Percentiles rank a stretch among this genome's conserved stretches.
These are phyloP conservation scores for Drosophila busckii DNA, from an alignment of 1,140 invertebrate genomes.

Conservation along the genomic window DNA sequence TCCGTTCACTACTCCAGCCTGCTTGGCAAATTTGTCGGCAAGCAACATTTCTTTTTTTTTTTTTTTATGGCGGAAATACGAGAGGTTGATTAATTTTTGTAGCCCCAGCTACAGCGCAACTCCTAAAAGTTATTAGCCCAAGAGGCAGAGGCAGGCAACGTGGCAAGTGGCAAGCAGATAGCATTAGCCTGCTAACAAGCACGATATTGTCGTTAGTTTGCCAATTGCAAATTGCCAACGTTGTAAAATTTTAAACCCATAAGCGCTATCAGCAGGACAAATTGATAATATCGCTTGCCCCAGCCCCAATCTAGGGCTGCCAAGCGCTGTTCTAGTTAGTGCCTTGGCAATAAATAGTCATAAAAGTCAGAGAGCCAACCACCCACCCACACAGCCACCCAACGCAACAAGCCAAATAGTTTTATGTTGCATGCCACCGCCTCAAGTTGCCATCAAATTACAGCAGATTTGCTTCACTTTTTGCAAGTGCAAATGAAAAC, in stretches of 20 bases:
- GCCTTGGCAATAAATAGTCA: conserved; percentile 51
- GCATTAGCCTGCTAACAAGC: not conserved
- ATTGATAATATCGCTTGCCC: conserved; percentile 26
- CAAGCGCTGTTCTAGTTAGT: too few relatives aligned
- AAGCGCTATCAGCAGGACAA: too few relatives aligned
- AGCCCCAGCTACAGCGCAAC: not conserved
- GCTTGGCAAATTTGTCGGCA: conserved; percentile 25
- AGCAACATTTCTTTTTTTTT: too few relatives aligned
- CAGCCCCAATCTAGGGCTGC: too few relatives aligned
- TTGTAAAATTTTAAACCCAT: not conserved
- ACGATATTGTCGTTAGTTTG: conserved; percentile 35
- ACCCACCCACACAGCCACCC: too few relatives aligned
- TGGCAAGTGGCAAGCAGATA: conserved; percentile 5
- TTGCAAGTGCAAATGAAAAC: too few relatives aligned
- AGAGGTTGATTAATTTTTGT: conserved; percentile 50
- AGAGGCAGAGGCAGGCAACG: not conserved
- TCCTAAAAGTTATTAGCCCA: conserved; percentile 29
- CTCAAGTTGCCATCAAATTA: too few relatives aligned
- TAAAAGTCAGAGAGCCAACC: conserved; percentile 43
- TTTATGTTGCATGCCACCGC: too few relatives aligned
- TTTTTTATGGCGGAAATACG: conserved; percentile 50
- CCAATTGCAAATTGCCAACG: conserved; percentile 12
- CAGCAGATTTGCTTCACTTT: too few relatives aligned
- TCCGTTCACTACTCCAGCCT: not conserved
- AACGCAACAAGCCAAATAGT: too few relatives aligned